Evolutionary conservation across 2,888 invertebrate genomes (phyloP).

Genomic region (Rhyacophila evoluta): DNA sequence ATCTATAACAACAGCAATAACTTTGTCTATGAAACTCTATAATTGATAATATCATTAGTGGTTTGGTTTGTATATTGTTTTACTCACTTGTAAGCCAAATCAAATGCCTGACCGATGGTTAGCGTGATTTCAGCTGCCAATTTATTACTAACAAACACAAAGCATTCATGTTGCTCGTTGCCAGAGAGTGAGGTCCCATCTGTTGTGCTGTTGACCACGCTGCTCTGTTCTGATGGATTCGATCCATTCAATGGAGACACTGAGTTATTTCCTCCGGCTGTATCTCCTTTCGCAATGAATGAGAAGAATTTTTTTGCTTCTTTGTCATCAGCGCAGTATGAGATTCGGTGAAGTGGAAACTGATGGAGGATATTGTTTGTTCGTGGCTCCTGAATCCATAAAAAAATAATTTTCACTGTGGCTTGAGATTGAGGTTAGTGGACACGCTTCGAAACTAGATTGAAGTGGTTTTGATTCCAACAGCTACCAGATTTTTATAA

Average conservation of each 20-base stretch:
- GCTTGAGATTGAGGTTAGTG: too few relatives aligned
- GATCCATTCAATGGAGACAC: background rate
- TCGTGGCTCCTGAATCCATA: slow-evolving; percentile 77
- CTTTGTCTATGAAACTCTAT: too few relatives aligned
- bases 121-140: slow-evolving; percentile 97
- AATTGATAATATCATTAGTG: too few relatives aligned
- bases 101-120: slow-evolving; percentile 98
- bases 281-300: slow-evolving; percentile 87
- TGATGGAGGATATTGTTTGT: slow-evolving; percentile 89
- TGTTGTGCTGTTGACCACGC: slow-evolving; percentile 55
- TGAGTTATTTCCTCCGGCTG: slow-evolving; percentile 54
- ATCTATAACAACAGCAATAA: too few relatives aligned
- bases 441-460: too few relatives aligned
- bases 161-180: slow-evolving; percentile 91
- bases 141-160: slow-evolving; percentile 97
- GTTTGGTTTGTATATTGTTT: too few relatives aligned
- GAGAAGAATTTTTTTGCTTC: slow-evolving; percentile 97
- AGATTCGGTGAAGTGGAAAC: slow-evolving; percentile 96
- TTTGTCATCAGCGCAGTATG: slow-evolving; percentile 99
- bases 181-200: slow-evolving; percentile 61
- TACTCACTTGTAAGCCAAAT: slow-evolving; percentile 88
- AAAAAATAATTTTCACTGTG: too few relatives aligned
- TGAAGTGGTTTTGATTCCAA: too few relatives aligned
- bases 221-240: background rate
- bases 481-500: too few relatives aligned